phyloP scores from a whole-genome alignment of 2,888 invertebrate genomes.

The Ischnus inquisitorius region DNA sequence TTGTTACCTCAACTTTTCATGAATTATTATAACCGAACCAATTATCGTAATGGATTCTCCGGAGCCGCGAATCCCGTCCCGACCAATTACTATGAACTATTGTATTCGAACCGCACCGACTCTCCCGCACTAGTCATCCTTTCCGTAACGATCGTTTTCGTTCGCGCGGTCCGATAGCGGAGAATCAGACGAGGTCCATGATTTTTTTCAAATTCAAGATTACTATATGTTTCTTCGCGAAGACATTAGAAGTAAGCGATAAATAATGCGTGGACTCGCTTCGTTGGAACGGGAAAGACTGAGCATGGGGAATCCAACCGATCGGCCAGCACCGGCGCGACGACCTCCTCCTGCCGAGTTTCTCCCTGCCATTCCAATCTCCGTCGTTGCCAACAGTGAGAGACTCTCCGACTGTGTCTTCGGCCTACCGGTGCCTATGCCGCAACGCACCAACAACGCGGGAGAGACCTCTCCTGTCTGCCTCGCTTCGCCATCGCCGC shows the following conservation, averaged over 20 bases:
- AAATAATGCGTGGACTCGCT: constrained; percentile 76
- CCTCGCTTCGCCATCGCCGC: constrained; percentile 51
- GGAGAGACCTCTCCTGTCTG: constrained; percentile 37
- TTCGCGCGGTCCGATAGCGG: background rate
- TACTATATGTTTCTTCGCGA: background rate
- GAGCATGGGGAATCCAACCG: constrained; percentile 73
- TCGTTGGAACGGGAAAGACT: constrained; percentile 83
- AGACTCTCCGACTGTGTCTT: constrained; percentile 64
- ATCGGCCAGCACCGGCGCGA: constrained; percentile 60
- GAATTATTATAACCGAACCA: constrained; percentile 1
- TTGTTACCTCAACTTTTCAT: constrained; percentile 27
- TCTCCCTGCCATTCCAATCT: constrained; percentile 76
- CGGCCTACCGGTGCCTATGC: constrained; percentile 54
- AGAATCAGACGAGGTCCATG: background rate
- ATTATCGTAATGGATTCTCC: background rate
- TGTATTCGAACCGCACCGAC: background rate
- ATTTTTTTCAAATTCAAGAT: background rate
- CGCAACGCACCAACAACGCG: constrained; percentile 35
- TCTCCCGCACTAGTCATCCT: constrained; percentile 10
- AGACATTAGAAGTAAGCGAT: constrained; percentile 23
- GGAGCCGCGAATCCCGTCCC: too few relatives aligned
- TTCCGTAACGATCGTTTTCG: background rate
- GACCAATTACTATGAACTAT: background rate
- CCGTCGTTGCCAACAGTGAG: constrained; percentile 55
- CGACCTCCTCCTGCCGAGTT: constrained; percentile 71